These are phyloP conservation scores for Cepaea hortensis DNA, from an alignment of 2,888 invertebrate species.

Conservation along the genomic window DNA sequence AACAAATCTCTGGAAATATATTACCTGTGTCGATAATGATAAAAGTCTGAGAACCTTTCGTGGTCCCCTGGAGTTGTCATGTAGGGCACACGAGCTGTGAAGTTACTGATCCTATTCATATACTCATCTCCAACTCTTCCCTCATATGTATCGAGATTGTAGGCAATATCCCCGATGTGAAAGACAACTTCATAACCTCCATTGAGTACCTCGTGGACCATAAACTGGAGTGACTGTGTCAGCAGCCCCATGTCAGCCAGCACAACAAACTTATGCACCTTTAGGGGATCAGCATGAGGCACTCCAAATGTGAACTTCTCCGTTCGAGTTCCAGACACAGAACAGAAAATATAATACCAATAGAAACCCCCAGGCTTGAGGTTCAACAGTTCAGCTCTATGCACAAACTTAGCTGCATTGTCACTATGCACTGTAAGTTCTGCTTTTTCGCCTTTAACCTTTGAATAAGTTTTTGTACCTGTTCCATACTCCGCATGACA, in stretches of 20 bases:
- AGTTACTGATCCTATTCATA: constrained; percentile 66
- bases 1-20: constrained; percentile 42
- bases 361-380: constrained; percentile 61
- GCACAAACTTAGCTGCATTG: constrained; percentile 61
- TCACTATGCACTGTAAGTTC: constrained; percentile 57
- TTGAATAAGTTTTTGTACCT: constrained; percentile 51
- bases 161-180: constrained; percentile 73
- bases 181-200: constrained; percentile 65
- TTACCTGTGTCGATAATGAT: constrained; percentile 67
- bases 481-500: constrained; percentile 61
- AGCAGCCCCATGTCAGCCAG: constrained; percentile 72
- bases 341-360: constrained; percentile 61
- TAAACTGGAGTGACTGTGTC: constrained; percentile 59
- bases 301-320: constrained; percentile 69
- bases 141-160: constrained; percentile 67
- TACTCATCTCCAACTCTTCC: constrained; percentile 71
- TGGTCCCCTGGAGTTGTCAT: constrained; percentile 72
- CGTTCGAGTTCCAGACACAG: constrained; percentile 56
- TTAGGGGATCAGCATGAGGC: constrained; percentile 60
- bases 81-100: constrained; percentile 71
- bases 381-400: constrained; percentile 61
- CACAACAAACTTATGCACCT: constrained; percentile 67
- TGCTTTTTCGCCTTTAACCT: constrained; percentile 54
- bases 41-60: constrained; percentile 58
- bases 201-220: constrained; percentile 63